Evolutionary conservation across 2,797 vertebrate species (phyloP).

Genomic region (Pampus argenteus): DNA sequence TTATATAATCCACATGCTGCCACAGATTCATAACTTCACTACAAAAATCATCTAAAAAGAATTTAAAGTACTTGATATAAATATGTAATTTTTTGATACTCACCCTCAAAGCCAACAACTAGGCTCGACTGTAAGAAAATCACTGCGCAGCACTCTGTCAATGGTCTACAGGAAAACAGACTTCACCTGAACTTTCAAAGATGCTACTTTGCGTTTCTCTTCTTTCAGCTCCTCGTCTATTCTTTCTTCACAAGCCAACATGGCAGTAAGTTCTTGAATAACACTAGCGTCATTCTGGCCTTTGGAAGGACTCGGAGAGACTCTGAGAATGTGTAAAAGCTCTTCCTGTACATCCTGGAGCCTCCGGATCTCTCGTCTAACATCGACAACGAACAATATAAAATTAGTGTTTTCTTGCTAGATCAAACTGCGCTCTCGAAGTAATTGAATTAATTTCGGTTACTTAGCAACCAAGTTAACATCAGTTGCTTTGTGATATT

Average conservation of each 20-base stretch:
- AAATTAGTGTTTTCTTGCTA: neutral
- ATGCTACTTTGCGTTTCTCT: neutral
- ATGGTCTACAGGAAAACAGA: neutral
- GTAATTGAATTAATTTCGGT: neutral
- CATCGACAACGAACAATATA: neutral
- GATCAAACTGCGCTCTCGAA: neutral
- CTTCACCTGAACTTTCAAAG: conserved; percentile 35
- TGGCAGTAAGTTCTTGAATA: conserved; percentile 12
- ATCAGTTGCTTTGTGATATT: too few relatives aligned
- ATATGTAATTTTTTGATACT: neutral
- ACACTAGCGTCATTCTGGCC: neutral
- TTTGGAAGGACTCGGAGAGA: neutral
- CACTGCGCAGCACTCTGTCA: neutral
- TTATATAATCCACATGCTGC: neutral
- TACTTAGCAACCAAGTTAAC: too few relatives aligned
- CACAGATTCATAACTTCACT: neutral
- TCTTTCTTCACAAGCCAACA: neutral
- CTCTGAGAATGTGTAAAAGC: conserved; percentile 8
- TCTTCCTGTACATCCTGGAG: conserved; percentile 23
- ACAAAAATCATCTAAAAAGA: too few relatives aligned
- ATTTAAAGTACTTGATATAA: too few relatives aligned
- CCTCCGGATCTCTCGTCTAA: conserved; percentile 32
- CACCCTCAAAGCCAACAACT: conserved; percentile 7
- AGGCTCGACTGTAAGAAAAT: conserved; percentile 14
- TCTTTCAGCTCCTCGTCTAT: conserved; percentile 10